Conservation (phyloP, 2,888 invertebrate genomes). For the Tanypteryx hageni region DNA sequence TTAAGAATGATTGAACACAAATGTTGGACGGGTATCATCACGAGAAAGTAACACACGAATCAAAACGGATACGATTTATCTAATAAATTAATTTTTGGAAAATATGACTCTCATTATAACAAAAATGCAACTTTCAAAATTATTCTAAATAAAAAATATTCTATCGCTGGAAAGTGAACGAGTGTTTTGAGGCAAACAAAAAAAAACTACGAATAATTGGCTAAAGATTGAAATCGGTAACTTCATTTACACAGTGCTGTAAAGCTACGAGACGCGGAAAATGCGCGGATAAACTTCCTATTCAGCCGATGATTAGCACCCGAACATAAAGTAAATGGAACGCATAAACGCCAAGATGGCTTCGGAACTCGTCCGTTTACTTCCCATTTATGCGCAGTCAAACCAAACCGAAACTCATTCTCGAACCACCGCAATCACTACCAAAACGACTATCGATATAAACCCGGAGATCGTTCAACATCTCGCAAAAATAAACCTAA, state of each 20-base stretch:
- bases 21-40: too few relatives aligned
- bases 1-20: too few relatives aligned
- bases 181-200: background rate
- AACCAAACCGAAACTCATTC: background rate
- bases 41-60: too few relatives aligned
- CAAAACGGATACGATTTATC: too few relatives aligned
- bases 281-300: background rate
- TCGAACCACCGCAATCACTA: background rate
- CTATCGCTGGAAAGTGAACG: too few relatives aligned
- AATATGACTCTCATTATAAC: too few relatives aligned
- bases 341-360: background rate
- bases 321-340: background rate
- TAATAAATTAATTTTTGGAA: too few relatives aligned
- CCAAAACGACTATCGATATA: too few relatives aligned
- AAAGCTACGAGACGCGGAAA: background rate
- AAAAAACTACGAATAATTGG: background rate
- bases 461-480: background rate
- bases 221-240: background rate
- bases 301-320: background rate
- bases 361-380: background rate
- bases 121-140: too few relatives aligned
- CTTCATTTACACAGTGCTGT: background rate
- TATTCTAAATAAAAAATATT: too few relatives aligned
- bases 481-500: background rate
- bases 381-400: constrained; percentile 9